Percentiles rank a stretch among this genome's conserved stretches.
These are phyloP conservation scores for Drosophila melanosoma DNA, from an alignment of 2,888 invertebrate genomes.

Conservation along the genomic window DNA sequence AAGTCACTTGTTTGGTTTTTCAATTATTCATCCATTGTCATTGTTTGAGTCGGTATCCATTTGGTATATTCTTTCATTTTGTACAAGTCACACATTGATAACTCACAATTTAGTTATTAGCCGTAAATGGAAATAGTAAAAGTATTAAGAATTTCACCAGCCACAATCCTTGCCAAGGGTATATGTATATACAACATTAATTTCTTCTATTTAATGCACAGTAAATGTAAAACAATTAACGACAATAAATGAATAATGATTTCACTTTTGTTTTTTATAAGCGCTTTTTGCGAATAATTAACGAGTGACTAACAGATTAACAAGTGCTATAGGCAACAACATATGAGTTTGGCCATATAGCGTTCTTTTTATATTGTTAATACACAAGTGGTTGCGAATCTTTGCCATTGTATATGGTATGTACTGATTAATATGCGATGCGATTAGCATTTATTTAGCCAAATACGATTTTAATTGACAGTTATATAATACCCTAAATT, in stretches of 20 bases:
- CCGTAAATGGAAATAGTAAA: neutral
- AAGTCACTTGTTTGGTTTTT: slow-evolving; percentile 18
- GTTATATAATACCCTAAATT: slow-evolving; percentile 55
- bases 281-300: slow-evolving; percentile 6
- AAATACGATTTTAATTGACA: slow-evolving; percentile 75
- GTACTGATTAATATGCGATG: neutral
- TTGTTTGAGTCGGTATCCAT: slow-evolving; percentile 48
- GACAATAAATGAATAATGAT: neutral
- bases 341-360: slow-evolving; percentile 47
- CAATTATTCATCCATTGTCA: slow-evolving; percentile 28
- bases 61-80: slow-evolving; percentile 47
- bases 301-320: slow-evolving; percentile 17
- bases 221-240: neutral
- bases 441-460: slow-evolving; percentile 8
- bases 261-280: neutral
- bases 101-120: neutral
- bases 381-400: slow-evolving; percentile 12
- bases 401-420: slow-evolving; percentile 5
- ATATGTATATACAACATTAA: neutral
- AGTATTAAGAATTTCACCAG: neutral
- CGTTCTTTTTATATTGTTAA: slow-evolving; percentile 20
- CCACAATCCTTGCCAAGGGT: neutral
- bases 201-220: neutral
- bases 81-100: slow-evolving; percentile 28
- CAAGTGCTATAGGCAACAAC: slow-evolving; percentile 16